Base-by-base conservation (phyloP, 2,888 invertebrate genomes). In the Aelia acuminata region DNA sequence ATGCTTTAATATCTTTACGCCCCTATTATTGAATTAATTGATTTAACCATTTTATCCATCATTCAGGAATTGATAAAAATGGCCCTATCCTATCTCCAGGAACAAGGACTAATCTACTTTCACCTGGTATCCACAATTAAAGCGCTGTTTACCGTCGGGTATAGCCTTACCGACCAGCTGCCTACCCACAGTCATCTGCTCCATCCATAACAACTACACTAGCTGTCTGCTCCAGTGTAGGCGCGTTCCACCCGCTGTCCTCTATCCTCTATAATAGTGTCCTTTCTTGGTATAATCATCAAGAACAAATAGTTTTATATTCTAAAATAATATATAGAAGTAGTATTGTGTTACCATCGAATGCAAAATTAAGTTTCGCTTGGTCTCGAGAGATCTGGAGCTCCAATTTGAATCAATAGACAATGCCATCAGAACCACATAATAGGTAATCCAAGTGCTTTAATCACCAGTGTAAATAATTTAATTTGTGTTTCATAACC, bases 131-230 rank as follows among this genome's bases (percentile, higher is more conserved):
- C 80, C 22, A 80, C 80, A 80, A 80, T 80, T 80, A 80, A 80
- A 80, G 80, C 39, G 43, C 3, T 80, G 80, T 80, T 80, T 80
- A 80, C 80, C 43, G 80, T n/a, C 43, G 43, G 43, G 80, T 80
- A n/a, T 80, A 80, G 43, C 39, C 80, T 80, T 80, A 80, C 80
- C 80, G 80, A 47, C 18, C 80, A 80, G 43, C 80, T 80, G 80
- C 43, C 43, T 4, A 11, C 43, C 80, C 80, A 47, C 80, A 80
- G 39, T 80, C 80, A 80, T 80, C 80, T 80, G 80, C 80, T n/a
- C 43, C 80, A 22, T 70, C 63, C 20, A 70, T 43, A 43, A 10
- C 43, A 43, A 43, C 43, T n/a, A n/a, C n/a, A n/a, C n/a, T 31
- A 35, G 26, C 35, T 70, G 63, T 70, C 63, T 18, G 18, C 5